Base-by-base conservation (phyloP, 2,113 vertebrate species). In the Cochlearius cochlearius region DNA sequence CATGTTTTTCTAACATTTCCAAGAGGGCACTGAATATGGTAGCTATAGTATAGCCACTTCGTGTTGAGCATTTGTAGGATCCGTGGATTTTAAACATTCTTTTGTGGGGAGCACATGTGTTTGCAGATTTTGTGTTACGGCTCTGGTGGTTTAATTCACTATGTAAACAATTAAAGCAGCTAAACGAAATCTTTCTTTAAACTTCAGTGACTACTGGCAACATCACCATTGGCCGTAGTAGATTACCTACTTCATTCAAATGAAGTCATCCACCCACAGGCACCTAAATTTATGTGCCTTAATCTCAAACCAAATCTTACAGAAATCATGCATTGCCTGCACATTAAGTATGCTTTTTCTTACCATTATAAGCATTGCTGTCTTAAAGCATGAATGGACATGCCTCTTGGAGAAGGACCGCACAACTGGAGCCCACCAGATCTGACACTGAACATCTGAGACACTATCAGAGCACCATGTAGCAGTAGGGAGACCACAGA, bases 151-250 rank as follows among this genome's bases (percentile, higher is more conserved):
- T 91, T 67, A 88, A 60, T 29, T 72, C 29, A 80, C 30, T 45
- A 50, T 1, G 5, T 30, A 66, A 91, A 80, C 34, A 86, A 60
- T 36, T 58, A 50, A 83, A 88, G n/a, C 21, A 79, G 22, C 47
- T 50, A 59, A 77, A 84, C 11, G 11, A 84, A 67, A 55, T 58
- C 11, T 60, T 80, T 80, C 19, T 71, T 68, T 55, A 76, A 30
- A 52, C n/a, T 88, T 78, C 74, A 73, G 6, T 63, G n/a, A 19
- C 39, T 69, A 56, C 21, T 45, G 38, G 22, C 22, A 75, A 83
- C 43, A 68, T 45, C 53, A 52, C 18, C 30, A 47, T 0, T 39
- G 58, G n/a, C 23, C 25, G 36, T 1, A 36, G 27, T 0, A 34
- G 56, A 88, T 71, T 15, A 80, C 15, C 45, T 86, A 15, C 26